Conservation (phyloP, 2,113 vertebrate species). For the Coturnix japonica region DNA sequence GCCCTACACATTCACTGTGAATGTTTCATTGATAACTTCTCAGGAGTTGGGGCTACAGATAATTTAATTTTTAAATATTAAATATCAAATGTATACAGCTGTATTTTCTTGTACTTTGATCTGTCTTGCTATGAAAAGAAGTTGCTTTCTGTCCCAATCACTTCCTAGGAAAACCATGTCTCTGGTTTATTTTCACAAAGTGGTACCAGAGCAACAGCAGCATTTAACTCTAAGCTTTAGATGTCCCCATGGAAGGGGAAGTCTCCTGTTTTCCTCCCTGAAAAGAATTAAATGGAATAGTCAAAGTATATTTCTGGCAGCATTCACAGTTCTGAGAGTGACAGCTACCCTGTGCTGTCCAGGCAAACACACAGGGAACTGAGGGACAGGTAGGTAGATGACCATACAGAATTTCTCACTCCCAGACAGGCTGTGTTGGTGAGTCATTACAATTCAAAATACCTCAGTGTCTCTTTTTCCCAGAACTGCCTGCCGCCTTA, state of each 20-base stretch:
- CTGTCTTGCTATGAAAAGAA: neutral
- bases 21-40: conserved; percentile 28
- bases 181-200: neutral
- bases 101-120: conserved; percentile 32
- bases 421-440: neutral
- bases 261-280: neutral
- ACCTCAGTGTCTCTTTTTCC: neutral
- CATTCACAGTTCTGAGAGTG: neutral
- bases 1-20: neutral
- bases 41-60: neutral
- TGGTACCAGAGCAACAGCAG: neutral
- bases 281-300: neutral
- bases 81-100: neutral
- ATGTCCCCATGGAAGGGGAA: neutral
- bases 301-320: neutral
- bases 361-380: rapidly evolving
- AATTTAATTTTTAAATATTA: neutral
- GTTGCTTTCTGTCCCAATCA: neutral
- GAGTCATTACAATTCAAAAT: neutral
- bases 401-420: neutral
- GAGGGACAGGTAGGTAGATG: neutral
- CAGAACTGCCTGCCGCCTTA: neutral
- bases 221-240: neutral
- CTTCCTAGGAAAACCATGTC: neutral
- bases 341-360: neutral